Conservation (phyloP, 23 tunicate genomes). For the Clavelina lepadiformis region DNA sequence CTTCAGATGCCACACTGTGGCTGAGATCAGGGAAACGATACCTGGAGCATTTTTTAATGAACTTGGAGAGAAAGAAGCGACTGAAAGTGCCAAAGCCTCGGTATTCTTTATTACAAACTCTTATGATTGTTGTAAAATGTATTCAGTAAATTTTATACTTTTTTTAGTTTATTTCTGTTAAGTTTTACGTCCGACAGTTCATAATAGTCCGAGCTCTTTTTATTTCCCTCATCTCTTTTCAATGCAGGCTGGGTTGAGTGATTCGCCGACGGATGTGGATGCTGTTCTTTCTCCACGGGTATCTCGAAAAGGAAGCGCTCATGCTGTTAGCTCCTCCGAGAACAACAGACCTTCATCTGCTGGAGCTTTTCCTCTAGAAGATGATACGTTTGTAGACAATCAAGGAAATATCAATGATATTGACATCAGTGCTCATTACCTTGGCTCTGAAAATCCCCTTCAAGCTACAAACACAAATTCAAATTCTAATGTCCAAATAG, state of each 20-base stretch:
- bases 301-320: constrained; percentile 46
- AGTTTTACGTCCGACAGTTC: too few species aligned
- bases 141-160: too few species aligned
- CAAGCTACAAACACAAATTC: neutral
- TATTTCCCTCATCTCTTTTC: too few species aligned
- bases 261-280: constrained; percentile 43
- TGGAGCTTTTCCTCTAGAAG: neutral
- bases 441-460: neutral
- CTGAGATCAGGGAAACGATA: constrained; percentile 53
- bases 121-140: too few species aligned
- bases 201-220: too few species aligned
- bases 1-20: constrained; percentile 63
- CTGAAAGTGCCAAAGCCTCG: too few species aligned
- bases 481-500: too few species aligned
- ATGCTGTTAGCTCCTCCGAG: constrained; percentile 30
- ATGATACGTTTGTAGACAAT: neutral
- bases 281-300: constrained; percentile 61
- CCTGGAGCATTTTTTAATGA: constrained; percentile 86
- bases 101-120: too few species aligned
- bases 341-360: constrained; percentile 28
- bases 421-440: neutral
- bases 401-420: too few species aligned
- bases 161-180: too few species aligned
- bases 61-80: neutral
- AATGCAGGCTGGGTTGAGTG: too few species aligned